Evolutionary conservation across 2,113 vertebrate species (phyloP), one percentile per base, ranked within the genome.

Genomic region (Excalfactoria chinensis): DNA sequence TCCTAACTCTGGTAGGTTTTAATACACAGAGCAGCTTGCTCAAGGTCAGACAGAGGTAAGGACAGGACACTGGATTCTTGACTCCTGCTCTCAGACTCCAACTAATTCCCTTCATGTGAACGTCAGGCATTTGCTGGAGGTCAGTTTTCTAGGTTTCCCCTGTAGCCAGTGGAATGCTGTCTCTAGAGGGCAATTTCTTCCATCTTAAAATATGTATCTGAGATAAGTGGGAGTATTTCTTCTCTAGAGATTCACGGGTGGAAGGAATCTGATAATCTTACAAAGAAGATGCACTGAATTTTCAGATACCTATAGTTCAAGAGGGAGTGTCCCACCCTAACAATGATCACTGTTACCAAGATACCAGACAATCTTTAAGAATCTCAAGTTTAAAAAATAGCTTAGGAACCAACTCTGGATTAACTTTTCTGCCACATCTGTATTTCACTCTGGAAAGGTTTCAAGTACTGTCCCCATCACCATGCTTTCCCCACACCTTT

Each of bases 291-390:
- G 4, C 20, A 30, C 15, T 69, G 67, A 93, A 73, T 72, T 94
- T 87, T 55, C 80, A 93, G 63, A 85, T 82, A 93, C 78, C 81
- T 93, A 76, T 7, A 93, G 89, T 82, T 92, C 93, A 95, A 89
- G 21, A 62, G 44, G 72, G 19, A 91, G 32, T 67, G n/a, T 55
- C 62, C 51, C 88, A 89, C 16, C 49, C 64, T 73, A 86, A 77
- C 32, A 90, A 48, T 48, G 77, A 46, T 26, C 58, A 30, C 67
- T 35, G 32, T 89, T 93, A 83, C 82, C 48, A 84, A 90, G 48
- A 90, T 21, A 81, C 22, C 22, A 82, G 43, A 55, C 25, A 63
- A 75, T 73, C 86, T 84, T 86, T 55, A 69, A 41, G 35, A 75
- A 66, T 41, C 11, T 60, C 11, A 58, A 74, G 34, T 1, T 30